Percentiles rank a stretch among this genome's conserved stretches.
These are phyloP conservation scores for Micrasema minimum DNA, from an alignment of 1,140 invertebrate genomes.

Conservation along the genomic window DNA sequence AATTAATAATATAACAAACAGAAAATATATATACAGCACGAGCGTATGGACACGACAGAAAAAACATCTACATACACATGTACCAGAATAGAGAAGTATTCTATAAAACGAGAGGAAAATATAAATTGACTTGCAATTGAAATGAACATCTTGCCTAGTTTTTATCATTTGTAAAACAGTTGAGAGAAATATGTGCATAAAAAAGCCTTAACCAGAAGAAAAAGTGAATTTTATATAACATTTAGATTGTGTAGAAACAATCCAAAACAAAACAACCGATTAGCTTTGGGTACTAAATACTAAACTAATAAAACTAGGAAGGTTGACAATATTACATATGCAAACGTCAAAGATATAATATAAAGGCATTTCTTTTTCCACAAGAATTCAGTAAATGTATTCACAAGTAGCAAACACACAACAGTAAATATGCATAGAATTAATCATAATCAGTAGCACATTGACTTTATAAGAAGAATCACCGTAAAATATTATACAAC, in stretches of 20 bases:
- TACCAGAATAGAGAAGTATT: not conserved
- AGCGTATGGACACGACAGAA: not conserved
- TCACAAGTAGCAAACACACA: conserved; percentile 9
- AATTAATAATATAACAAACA: conserved; percentile 1
- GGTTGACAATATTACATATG: not conserved
- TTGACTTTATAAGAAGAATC: not conserved
- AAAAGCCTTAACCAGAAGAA: too few species aligned
- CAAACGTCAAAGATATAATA: not conserved
- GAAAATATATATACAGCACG: conserved; percentile 19
- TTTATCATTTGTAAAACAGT: too few species aligned
- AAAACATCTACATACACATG: conserved; percentile 19
- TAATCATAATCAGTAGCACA: conserved; percentile 11
- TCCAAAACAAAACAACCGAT: too few species aligned
- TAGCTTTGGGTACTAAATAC: too few species aligned
- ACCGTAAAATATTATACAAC: too few species aligned
- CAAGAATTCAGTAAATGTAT: not conserved
- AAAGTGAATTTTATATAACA: too few species aligned
- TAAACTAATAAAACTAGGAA: not conserved
- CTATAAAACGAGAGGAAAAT: too few species aligned
- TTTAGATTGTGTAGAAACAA: too few species aligned
- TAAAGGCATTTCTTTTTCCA: not conserved
- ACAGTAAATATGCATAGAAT: conserved; percentile 15
- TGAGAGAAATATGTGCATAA: too few species aligned
- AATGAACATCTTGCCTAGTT: too few species aligned
- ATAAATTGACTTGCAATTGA: too few species aligned